A percentile compares a stretch with the other conserved stretches of the same genome.
Conservation (phyloP, 2,888 invertebrate species). For the Cremastinae sp. region DNA sequence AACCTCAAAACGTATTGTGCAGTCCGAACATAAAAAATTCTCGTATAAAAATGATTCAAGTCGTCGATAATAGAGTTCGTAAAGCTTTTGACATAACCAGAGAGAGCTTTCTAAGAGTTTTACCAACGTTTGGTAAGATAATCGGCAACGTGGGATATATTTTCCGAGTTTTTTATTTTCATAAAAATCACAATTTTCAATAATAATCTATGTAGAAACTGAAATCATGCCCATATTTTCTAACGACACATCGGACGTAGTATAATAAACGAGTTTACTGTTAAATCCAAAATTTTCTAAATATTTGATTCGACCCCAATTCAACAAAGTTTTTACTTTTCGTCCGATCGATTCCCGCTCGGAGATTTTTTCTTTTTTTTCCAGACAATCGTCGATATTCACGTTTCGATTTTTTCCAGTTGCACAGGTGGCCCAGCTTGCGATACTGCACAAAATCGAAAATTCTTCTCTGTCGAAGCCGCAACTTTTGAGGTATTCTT, state of each 20-base stretch:
- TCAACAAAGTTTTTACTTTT: constrained; percentile 89
- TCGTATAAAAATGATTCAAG: no score
- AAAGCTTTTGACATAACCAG: no score
- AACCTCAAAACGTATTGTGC: not conserved
- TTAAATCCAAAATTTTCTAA: constrained; percentile 84
- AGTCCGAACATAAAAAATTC: no score
- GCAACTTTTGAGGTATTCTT: constrained; percentile 82
- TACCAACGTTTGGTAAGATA: no score
- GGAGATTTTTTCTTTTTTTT: constrained; percentile 48
- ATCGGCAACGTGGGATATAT: no score
- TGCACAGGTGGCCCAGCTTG: constrained; percentile 95
- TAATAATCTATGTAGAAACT: no score
- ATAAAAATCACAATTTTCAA: no score
- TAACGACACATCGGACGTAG: constrained; percentile 84
- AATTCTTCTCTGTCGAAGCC: constrained; percentile 85
- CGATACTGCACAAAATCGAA: constrained; percentile 89
- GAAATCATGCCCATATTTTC: constrained; percentile 92
- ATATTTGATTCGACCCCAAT: constrained; percentile 87
- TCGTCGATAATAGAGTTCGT: no score
- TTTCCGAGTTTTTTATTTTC: no score
- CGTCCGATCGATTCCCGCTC: constrained; percentile 86
- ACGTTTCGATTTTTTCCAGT: constrained; percentile 83
- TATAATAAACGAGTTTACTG: constrained; percentile 85
- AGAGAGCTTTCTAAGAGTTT: no score
- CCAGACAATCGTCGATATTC: constrained; percentile 8